Evolutionary conservation across 2,797 vertebrate genomes (phyloP), one percentile per base, ranked within the genome.

Genomic region (Toxotes lorentzi): DNA sequence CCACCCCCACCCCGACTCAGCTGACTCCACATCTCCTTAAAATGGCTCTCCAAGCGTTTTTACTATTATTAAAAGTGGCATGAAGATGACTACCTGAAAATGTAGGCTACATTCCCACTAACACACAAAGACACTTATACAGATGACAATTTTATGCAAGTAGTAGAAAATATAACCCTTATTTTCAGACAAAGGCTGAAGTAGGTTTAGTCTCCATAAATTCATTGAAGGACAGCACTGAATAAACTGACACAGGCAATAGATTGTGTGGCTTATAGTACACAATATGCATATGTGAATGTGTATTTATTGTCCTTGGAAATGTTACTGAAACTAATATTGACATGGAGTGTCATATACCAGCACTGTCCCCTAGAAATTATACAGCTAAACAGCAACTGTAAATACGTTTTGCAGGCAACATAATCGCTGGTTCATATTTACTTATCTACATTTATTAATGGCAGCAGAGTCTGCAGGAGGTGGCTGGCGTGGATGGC

Each of bases 21-120:
- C 86, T 91, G 89, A 89, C 77, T 90, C 74, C 78, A 86, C 88
- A 86, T 66, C 75, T 81, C 76, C 67, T 43, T 63, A 66, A 86
- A 90, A 83, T 69, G 78, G n/a, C 84, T 77, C 77, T 82, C 69
- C 74, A 59, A 83, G 86, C 70, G 0, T 66, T 84, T 87, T 67
- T 77, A 72, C 70, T 68, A 40, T 81, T 85, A 86, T 85, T 90
- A 76, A 84, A 91, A 85, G 75, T 85, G 83, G 60, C 84, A 88
- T 73, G 53, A 81, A 79, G 87, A 89, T 88, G 85, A 86, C 85
- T 81, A 72, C 73, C 72, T 73, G 51, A 64, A 85, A 85, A 73
- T 80, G 41, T 65, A 47, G 56, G 64, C 66, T 53, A 70, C 60
- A 69, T 75, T 73, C 43, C 60, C 34, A 61, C 69, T 82, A 70